Evolutionary conservation across 2,113 vertebrate species (phyloP).

Genomic region (Pholis gunnellus): DNA sequence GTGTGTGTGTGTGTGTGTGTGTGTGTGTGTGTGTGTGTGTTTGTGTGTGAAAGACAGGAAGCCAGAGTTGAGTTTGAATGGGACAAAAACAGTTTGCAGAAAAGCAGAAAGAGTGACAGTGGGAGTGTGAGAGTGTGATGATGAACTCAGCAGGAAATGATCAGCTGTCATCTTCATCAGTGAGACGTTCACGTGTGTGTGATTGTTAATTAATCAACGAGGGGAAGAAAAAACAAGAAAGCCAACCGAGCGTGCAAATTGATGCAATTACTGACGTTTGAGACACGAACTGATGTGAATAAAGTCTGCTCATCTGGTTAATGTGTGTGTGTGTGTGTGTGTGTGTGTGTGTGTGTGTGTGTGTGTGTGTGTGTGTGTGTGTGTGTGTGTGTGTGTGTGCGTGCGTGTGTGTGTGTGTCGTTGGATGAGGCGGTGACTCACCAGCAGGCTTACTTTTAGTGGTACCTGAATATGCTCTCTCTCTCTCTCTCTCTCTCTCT

Average conservation of each 20-base stretch:
- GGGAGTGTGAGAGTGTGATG: not conserved
- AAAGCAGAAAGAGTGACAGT: not conserved
- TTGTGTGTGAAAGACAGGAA: too few relatives aligned
- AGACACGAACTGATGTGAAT: not conserved
- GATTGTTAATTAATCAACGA: slow-evolving; percentile 29
- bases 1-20: too few relatives aligned
- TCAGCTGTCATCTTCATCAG: slow-evolving; percentile 22
- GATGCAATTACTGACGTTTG: slow-evolving; percentile 19
- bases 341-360: too few relatives aligned
- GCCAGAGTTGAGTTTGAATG: not conserved
- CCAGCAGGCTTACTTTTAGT: slow-evolving; percentile 29
- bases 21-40: too few relatives aligned
- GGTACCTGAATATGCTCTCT: slow-evolving; percentile 33
- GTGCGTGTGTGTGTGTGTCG: too few relatives aligned
- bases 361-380: too few relatives aligned
- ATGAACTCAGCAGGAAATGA: slow-evolving; percentile 17
- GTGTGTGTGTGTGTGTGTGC: too few relatives aligned
- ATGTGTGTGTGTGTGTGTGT: too few relatives aligned
- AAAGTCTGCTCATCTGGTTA: slow-evolving; percentile 8
- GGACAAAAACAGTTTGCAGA: not conserved
- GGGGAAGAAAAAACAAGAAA: not conserved
- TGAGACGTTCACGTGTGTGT: not conserved
- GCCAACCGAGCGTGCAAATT: not conserved
- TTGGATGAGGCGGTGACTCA: slow-evolving; percentile 40
- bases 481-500: too few relatives aligned